phyloP scores from a whole-genome alignment of 2,888 invertebrate genomes.

The Thera britannica region DNA sequence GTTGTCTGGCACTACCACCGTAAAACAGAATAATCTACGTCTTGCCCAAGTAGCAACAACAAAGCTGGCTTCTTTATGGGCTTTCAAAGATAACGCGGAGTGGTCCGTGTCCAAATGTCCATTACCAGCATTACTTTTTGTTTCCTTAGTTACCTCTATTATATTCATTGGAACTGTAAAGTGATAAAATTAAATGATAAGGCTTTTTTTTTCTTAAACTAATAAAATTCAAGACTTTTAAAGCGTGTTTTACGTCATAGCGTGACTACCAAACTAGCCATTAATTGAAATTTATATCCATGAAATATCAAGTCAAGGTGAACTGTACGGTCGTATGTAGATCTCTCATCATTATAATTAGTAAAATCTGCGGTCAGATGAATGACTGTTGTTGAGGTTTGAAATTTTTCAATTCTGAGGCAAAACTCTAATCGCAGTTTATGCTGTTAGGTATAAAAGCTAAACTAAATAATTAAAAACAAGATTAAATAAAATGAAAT shows the following conservation, averaged over 20 bases:
- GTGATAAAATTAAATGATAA: conserved; percentile 23
- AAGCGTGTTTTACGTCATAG: conserved; percentile 19
- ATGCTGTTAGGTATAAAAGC: no score
- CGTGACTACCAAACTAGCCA: conserved; percentile 29
- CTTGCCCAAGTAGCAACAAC: conserved; percentile 68
- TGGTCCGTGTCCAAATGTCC: conserved; percentile 68
- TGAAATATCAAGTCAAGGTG: conserved; percentile 39
- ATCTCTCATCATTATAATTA: conserved; percentile 25
- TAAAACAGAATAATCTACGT: conserved; percentile 46
- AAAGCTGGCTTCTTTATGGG: conserved; percentile 75
- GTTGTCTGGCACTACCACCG: conserved; percentile 20
- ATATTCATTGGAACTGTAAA: conserved; percentile 21
- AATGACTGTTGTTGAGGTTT: no score
- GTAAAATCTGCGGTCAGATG: no score
- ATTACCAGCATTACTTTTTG: conserved; percentile 75
- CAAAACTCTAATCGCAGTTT: no score
- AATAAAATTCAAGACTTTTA: background rate
- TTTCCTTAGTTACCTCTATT: conserved; percentile 49
- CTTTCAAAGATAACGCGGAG: conserved; percentile 66
- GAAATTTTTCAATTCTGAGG: no score
- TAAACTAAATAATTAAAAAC: no score
- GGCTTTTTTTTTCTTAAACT: background rate
- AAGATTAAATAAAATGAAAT: no score
- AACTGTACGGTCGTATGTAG: conserved; percentile 38
- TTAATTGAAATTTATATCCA: conserved; percentile 27